Base-by-base conservation (phyloP, 2,797 vertebrate species). In the Crax fasciolata region DNA sequence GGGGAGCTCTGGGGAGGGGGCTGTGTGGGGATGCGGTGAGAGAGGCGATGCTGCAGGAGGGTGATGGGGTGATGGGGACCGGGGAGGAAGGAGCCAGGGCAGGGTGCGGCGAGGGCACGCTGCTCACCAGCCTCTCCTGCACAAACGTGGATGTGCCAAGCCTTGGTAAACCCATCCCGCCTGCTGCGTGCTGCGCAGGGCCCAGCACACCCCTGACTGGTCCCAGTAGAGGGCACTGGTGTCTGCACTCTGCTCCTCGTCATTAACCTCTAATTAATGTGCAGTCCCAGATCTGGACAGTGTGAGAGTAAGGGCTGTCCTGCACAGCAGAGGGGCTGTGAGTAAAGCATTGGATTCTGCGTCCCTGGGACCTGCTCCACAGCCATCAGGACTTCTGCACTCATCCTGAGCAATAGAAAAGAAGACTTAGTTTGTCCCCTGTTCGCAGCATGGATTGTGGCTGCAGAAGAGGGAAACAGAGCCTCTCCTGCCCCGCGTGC, bases 151-250 rank as follows among this genome's bases (percentile, higher is more conserved):
- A 19, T 11, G 75, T 8, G 16, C 21, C 28, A 5, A 62, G 27
- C 8, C 25, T 30, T 11, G 20, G 13, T 13, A 1, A 76, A 9
- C 5, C 71, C 82, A n/a, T 11, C 30, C 20, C 20, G 41, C 16
- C 28, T 28, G 46, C 43, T 46, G 52, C 48, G 35, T 55, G 62
- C 35, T 13, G 6, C 5, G 0, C 39, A 4, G 32, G 32, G 49
- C 61, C 49, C 51, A 21, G 41, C 0, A 1, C 25, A 16, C 19
- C 62, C 86, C 81, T 87, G 78, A 48, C 73, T 54, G 79, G 89
- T 95, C 92, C 94, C 92, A 70, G 92, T 1, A 94, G 96, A 96
- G 93, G 94, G 95, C 94, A 95, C 92, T 92, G 93, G 87, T 89
- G 90, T 25, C 89, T 95, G 73, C 12, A 39, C 62, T 73, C 87